These are phyloP conservation scores for Euphydryas editha DNA, from an alignment of 2,888 invertebrate species.

Conservation along the genomic window DNA sequence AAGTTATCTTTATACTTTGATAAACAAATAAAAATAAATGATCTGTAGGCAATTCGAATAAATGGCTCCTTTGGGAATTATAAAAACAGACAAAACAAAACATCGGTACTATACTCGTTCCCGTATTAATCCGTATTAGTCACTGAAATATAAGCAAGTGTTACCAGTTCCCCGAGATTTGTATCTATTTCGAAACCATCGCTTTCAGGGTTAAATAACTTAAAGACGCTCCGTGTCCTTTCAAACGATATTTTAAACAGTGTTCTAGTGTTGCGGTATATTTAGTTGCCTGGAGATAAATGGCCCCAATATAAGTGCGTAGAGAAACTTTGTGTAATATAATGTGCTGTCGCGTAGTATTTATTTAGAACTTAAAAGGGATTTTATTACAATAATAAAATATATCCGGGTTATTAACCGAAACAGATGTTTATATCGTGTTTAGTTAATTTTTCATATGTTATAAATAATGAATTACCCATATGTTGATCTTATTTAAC, in stretches of 20 bases:
- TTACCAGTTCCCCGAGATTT: conserved; percentile 61
- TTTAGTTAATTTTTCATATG: not conserved
- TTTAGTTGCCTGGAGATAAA: conserved; percentile 62
- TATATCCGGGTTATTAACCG: not conserved
- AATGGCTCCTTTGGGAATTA: conserved; percentile 22
- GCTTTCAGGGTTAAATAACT: conserved; percentile 82
- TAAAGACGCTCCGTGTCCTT: conserved; percentile 62
- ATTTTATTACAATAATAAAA: conserved; percentile 39
- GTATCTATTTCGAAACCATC: conserved; percentile 68
- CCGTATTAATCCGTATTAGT: conserved; percentile 61
- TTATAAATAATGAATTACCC: too few species aligned
- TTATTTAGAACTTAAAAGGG: conserved; percentile 36
- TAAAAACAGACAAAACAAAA: conserved; percentile 27
- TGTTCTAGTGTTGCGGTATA: conserved; percentile 54
- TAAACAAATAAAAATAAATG: conserved; percentile 17
- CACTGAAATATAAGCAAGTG: conserved; percentile 58
- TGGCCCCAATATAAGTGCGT: conserved; percentile 46
- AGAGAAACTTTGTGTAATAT: conserved; percentile 22
- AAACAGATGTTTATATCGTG: not conserved
- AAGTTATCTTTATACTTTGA: not conserved
- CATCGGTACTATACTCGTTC: conserved; percentile 31
- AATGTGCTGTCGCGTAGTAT: conserved; percentile 37
- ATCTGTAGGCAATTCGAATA: conserved; percentile 26
- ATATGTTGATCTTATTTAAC: too few species aligned
- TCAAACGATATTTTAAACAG: conserved; percentile 61